Evolutionary conservation across 2,797 vertebrate species (phyloP).

Genomic region (Falco concolor): DNA sequence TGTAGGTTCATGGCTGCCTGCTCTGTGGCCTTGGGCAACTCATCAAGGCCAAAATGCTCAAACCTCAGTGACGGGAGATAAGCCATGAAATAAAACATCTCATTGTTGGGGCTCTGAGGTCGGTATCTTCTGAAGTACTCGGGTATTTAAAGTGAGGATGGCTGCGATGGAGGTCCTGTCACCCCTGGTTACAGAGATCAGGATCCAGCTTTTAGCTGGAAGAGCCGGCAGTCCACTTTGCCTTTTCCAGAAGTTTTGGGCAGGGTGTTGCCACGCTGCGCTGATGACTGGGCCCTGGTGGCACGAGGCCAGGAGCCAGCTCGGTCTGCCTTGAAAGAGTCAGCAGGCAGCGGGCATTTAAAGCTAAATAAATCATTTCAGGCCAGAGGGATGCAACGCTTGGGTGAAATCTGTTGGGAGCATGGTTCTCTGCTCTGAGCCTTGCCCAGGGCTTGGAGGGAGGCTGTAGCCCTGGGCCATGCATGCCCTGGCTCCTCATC

Average conservation of each 20-base stretch:
- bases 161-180: background rate
- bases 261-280: background rate
- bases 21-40: background rate
- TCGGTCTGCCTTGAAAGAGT: background rate
- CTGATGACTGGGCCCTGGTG: background rate
- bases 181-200: background rate
- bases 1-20: background rate
- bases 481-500: background rate
- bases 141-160: background rate
- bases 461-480: background rate
- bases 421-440: fast-evolving
- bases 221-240: background rate
- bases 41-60: background rate
- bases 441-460: background rate
- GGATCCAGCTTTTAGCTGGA: background rate
- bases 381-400: background rate
- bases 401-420: background rate
- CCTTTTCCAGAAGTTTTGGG: background rate
- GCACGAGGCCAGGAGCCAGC: background rate
- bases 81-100: background rate
- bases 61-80: conserved; percentile 4
- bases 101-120: background rate
- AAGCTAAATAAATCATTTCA: background rate
- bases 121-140: background rate
- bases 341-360: fast-evolving